phyloP scores from a whole-genome alignment of 1,140 invertebrate genomes.

The Vanessa atalanta region DNA sequence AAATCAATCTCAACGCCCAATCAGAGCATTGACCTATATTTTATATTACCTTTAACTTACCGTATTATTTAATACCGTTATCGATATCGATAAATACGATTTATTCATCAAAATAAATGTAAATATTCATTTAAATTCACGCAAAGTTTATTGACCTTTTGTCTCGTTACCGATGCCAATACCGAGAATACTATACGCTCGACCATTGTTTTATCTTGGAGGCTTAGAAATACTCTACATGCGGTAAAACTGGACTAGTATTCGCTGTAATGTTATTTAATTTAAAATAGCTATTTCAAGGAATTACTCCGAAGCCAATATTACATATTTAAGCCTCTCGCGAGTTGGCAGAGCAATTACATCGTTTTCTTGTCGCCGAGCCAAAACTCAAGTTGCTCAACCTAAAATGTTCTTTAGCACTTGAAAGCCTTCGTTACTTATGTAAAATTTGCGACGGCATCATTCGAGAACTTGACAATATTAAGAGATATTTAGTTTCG shows the following conservation, averaged over 20 bases:
- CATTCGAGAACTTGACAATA: conserved; percentile 16
- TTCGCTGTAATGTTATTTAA: conserved; percentile 3
- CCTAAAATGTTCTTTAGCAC: conserved; percentile 27
- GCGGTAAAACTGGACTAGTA: not conserved
- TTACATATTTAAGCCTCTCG: conserved; percentile 26
- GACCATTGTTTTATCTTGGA: not conserved
- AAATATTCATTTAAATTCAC: not conserved
- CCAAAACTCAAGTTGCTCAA: conserved; percentile 33
- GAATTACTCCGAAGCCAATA: conserved; percentile 8
- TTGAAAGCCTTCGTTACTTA: conserved; percentile 26
- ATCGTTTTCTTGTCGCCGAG: conserved; percentile 34
- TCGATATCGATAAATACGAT: too few species aligned
- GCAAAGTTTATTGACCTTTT: not conserved
- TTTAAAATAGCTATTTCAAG: conserved; percentile 12
- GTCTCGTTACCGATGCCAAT: not conserved
- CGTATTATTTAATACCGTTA: too few species aligned
- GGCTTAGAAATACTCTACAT: not conserved
- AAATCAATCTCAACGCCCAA: not conserved
- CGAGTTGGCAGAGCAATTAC: conserved; percentile 27
- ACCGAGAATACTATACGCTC: not conserved
- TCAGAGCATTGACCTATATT: not conserved
- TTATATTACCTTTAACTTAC: too few species aligned
- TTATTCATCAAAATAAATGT: not conserved
- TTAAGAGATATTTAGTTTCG: not conserved
- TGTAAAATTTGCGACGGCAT: conserved; percentile 24